Evolutionary conservation across 2,113 vertebrate genomes (phyloP), one percentile per base, ranked within the genome.

Genomic region (Promerops cafer): DNA sequence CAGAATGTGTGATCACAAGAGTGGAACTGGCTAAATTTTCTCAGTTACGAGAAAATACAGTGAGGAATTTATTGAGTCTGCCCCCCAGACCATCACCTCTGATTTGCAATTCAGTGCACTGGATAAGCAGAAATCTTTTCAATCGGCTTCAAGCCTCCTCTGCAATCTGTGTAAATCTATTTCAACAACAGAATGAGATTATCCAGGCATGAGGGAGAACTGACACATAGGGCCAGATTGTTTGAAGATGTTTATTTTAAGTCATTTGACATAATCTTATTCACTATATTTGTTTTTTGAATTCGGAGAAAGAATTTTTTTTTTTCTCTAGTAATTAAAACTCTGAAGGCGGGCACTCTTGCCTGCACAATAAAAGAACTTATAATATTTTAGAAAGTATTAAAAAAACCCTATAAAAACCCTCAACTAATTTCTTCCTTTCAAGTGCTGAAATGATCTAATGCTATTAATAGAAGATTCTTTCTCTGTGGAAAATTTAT

Each of bases 181-280:
- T 96, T 85, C 89, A 85, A 28, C 90, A 94, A 92, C 21, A 2
- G 83, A 92, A 93, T 68, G 79, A 95, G 76, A 93, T 94, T 96
- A 95, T 92, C 90, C 96, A 96, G 94, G 88, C 69, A 64, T 27
- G 76, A 92, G 76, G 75, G 92, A 69, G 56, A 90, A 82, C 64
- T 96, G 93, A 95, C 93, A 96, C 56, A 78, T 53, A 57, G 61
- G 83, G 56, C 80, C 94, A 96, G 88, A 95, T 93, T 92, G 92
- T 90, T 94, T 94, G 90, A 96, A 94, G 80, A 84, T 89, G 86
- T 90, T 95, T 97, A 95, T 97, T 96, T 95, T 96, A 92, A 94
- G 86, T 65, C 40, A 61, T 84, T 96, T 90, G 90, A 81, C 49
- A 90, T 87, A 90, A 68, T 83, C 83, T 78, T 61, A 90, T 94